phyloP scores from a whole-genome alignment of 2,113 vertebrate species.

The Tretioscincus oriximinensis region DNA sequence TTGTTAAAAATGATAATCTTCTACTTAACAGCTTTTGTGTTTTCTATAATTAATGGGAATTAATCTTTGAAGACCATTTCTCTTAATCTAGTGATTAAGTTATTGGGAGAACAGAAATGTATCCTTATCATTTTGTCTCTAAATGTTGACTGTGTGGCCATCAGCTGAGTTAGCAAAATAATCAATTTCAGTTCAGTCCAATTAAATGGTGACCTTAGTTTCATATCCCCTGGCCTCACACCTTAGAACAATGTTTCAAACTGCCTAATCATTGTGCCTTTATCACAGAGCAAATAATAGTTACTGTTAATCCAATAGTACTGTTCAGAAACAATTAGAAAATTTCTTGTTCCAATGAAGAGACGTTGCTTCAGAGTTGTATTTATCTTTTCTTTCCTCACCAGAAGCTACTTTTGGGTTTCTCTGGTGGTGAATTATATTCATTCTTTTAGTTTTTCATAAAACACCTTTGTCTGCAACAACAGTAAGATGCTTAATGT shows the following conservation, averaged over 20 bases:
- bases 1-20: no score
- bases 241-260: background rate
- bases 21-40: background rate
- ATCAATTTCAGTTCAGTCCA: background rate
- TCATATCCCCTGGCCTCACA: background rate
- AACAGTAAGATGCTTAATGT: background rate
- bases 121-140: background rate
- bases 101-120: background rate
- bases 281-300: background rate
- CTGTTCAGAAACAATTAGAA: background rate
- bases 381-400: background rate
- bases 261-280: background rate
- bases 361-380: background rate
- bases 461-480: rapidly evolving
- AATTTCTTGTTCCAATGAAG: background rate
- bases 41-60: background rate
- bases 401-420: background rate
- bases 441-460: background rate
- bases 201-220: background rate
- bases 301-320: background rate
- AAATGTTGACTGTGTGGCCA: background rate
- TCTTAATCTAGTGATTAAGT: background rate
- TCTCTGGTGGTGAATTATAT: background rate
- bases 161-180: background rate
- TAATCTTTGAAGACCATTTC: background rate